Conservation (phyloP, 2,113 vertebrate species). For the Trinectes maculatus region DNA sequence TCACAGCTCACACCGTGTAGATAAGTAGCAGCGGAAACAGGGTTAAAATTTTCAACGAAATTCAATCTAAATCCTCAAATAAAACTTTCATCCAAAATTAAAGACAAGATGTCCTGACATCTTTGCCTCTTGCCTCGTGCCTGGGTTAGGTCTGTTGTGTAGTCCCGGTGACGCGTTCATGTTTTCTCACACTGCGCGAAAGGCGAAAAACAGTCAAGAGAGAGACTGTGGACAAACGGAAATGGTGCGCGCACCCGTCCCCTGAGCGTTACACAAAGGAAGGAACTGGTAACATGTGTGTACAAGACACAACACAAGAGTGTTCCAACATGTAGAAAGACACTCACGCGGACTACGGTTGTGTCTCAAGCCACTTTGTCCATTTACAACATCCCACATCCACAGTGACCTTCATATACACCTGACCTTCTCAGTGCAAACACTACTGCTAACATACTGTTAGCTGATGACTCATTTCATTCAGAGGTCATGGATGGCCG, state of each 20-base stretch:
- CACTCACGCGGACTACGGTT: constrained; percentile 4
- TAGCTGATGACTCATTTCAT: constrained; percentile 11
- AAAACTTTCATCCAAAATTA: constrained; percentile 59
- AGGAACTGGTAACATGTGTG: constrained; percentile 80
- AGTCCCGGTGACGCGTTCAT: constrained; percentile 18
- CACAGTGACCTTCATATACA: neutral
- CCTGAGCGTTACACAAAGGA: constrained; percentile 79
- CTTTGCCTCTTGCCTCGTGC: neutral
- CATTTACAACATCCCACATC: constrained; percentile 17
- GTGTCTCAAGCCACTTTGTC: constrained; percentile 36
- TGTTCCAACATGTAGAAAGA: constrained; percentile 62
- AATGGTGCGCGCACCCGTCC: constrained; percentile 55
- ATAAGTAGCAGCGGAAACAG: neutral
- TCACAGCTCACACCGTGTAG: neutral
- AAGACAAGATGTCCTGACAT: constrained; percentile 32
- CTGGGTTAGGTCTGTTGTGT: constrained; percentile 38
- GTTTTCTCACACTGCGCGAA: constrained; percentile 6
- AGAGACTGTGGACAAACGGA: constrained; percentile 70
- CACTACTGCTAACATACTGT: neutral
- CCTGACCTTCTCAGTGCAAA: constrained; percentile 25
- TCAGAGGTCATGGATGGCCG: constrained; percentile 23
- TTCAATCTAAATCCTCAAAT: constrained; percentile 24
- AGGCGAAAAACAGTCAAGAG: constrained; percentile 40
- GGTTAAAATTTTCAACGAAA: neutral
- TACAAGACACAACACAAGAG: constrained; percentile 41